Conservation (phyloP, 2,888 invertebrate genomes). For the Troilus luridus region DNA sequence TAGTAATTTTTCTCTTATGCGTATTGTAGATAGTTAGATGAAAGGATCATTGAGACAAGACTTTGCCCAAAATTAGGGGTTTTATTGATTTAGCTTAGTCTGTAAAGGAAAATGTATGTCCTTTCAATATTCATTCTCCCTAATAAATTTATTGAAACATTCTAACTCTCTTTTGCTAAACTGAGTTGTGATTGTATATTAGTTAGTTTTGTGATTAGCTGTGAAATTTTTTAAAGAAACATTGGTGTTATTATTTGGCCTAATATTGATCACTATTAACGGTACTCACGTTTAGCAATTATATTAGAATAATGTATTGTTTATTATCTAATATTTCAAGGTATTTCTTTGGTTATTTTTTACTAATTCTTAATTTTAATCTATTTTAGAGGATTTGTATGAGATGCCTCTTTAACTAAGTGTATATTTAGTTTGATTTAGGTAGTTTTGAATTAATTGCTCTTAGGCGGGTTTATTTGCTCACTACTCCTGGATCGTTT, state of each 20-base stretch:
- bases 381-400: conserved; percentile 6
- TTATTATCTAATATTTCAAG: conserved; percentile 33
- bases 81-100: conserved; percentile 56
- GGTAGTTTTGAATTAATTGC: conserved; percentile 39
- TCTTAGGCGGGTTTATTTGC: conserved; percentile 48
- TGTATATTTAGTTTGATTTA: conserved; percentile 5
- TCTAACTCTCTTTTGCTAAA: conserved; percentile 36
- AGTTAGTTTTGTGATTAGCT: conserved; percentile 51
- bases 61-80: conserved; percentile 61
- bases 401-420: conserved; percentile 3
- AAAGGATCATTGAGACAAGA: conserved; percentile 61
- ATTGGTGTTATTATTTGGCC: conserved; percentile 57
- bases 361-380: conserved; percentile 32
- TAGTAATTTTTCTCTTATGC: conserved; percentile 58
- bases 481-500: conserved; percentile 44
- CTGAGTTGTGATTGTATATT: conserved; percentile 33
- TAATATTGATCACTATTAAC: conserved; percentile 53
- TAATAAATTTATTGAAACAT: conserved; percentile 53
- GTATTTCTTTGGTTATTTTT: conserved; percentile 23
- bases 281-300: conserved; percentile 48
- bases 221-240: conserved; percentile 21
- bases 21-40: conserved; percentile 62
- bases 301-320: conserved; percentile 46
- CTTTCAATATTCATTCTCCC: conserved; percentile 8
- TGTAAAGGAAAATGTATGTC: conserved; percentile 2